A percentile compares a stretch with the other conserved stretches of the same genome.
Conservation (phyloP, 2,888 invertebrate genomes). For the Protonemura montana region DNA sequence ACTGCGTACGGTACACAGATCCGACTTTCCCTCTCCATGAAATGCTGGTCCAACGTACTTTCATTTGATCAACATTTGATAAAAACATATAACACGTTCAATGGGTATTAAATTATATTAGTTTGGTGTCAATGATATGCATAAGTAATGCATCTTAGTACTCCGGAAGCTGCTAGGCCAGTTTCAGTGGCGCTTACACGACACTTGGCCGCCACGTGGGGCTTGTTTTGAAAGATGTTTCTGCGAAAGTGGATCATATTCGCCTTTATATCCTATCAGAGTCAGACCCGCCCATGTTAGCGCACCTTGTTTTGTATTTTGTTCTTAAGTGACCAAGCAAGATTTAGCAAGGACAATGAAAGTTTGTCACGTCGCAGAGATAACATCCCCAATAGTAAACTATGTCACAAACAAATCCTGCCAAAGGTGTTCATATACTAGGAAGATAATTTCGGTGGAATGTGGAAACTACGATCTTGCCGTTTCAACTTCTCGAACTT, state of each 20-base stretch:
- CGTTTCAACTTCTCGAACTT: not conserved
- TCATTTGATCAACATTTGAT: slow-evolving; percentile 38
- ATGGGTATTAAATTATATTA: slow-evolving; percentile 9
- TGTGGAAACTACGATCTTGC: not conserved
- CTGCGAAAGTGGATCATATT: slow-evolving; percentile 37
- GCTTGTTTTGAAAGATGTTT: slow-evolving; percentile 27
- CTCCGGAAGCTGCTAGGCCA: slow-evolving; percentile 16
- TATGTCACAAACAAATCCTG: slow-evolving; percentile 19
- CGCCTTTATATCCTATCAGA: not conserved
- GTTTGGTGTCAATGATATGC: slow-evolving; percentile 25
- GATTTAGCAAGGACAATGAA: slow-evolving; percentile 37
- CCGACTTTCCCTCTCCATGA: slow-evolving; percentile 41
- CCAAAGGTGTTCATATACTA: not conserved
- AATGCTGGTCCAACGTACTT: slow-evolving; percentile 37
- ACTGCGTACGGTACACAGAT: not conserved
- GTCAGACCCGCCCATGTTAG: not conserved
- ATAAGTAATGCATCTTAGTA: slow-evolving; percentile 18
- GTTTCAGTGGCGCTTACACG: slow-evolving; percentile 25
- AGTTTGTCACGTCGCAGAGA: slow-evolving; percentile 23
- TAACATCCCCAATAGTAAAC: slow-evolving; percentile 23
- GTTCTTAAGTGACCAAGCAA: slow-evolving; percentile 33
- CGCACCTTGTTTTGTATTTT: slow-evolving; percentile 40
- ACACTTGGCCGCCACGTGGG: slow-evolving; percentile 26
- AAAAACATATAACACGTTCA: slow-evolving; percentile 32
- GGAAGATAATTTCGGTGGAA: not conserved